Evolutionary conservation across 2,113 vertebrate species (phyloP).

Genomic region (Proterorhinus semilunaris): DNA sequence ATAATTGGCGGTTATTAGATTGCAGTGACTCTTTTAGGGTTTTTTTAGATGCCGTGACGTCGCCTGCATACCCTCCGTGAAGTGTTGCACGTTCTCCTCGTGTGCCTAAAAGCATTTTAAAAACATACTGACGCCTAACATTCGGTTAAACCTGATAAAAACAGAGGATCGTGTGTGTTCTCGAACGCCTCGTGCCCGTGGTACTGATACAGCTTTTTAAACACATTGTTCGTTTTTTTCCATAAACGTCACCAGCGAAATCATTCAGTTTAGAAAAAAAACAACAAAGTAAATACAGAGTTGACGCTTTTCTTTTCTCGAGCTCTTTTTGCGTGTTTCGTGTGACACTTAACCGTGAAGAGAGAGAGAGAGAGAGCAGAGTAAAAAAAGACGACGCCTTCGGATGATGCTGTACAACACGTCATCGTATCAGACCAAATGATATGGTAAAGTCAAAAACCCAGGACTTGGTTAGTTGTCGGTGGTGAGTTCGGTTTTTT

Average conservation of each 20-base stretch:
- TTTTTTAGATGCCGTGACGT: too few relatives aligned
- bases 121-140: slow-evolving; percentile 97
- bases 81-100: slow-evolving; percentile 52
- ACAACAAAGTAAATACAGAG: slow-evolving; percentile 35
- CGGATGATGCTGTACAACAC: slow-evolving; percentile 86
- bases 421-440: slow-evolving; percentile 82
- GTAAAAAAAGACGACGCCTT: slow-evolving; percentile 84
- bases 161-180: slow-evolving; percentile 79
- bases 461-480: slow-evolving; percentile 72
- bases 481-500: slow-evolving; percentile 2
- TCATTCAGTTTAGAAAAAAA: slow-evolving; percentile 39
- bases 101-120: slow-evolving; percentile 88
- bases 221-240: slow-evolving; percentile 65
- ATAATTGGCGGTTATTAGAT: too few relatives aligned
- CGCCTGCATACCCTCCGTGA: too few relatives aligned
- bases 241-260: slow-evolving; percentile 33
- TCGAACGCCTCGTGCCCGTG: slow-evolving; percentile 60
- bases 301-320: slow-evolving; percentile 40
- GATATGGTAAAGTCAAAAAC: slow-evolving; percentile 88
- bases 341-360: slow-evolving; percentile 77
- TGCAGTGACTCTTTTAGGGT: too few relatives aligned
- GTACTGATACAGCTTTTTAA: slow-evolving; percentile 64
- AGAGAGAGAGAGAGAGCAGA: slow-evolving; percentile 60
- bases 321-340: slow-evolving; percentile 65
- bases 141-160: slow-evolving; percentile 88